Evolutionary conservation across 2,888 invertebrate species (phyloP).

Genomic region (Drosophila cognata): DNA sequence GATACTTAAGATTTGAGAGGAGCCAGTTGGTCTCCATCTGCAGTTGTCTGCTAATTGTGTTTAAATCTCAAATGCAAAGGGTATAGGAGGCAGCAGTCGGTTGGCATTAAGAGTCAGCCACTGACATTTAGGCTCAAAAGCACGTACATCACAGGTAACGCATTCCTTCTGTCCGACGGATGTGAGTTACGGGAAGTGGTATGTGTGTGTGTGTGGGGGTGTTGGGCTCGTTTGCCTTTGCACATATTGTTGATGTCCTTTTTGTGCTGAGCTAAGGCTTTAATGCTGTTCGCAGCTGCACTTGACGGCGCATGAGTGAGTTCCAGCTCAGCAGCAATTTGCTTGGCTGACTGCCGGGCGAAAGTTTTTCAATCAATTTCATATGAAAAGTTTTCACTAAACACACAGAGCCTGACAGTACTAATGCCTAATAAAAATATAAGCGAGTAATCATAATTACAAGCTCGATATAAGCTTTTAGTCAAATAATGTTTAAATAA

Average conservation of each 20-base stretch:
- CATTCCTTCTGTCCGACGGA: constrained; percentile 1
- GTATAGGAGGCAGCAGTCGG: constrained; percentile 1
- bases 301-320: constrained; percentile 52
- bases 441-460: constrained; percentile 35
- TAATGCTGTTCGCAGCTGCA: constrained; percentile 42
- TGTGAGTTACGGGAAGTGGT: neutral
- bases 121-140: constrained; percentile 23
- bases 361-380: constrained; percentile 80
- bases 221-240: constrained; percentile 14
- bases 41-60: constrained; percentile 54
- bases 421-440: constrained; percentile 52
- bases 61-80: constrained; percentile 62
- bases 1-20: neutral
- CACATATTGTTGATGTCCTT: constrained; percentile 26
- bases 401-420: constrained; percentile 31
- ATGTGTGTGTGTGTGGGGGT: neutral
- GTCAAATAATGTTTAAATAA: neutral
- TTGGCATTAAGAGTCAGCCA: neutral
- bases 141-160: constrained; percentile 31
- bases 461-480: neutral
- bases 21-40: constrained; percentile 24
- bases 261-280: constrained; percentile 9
- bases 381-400: constrained; percentile 65
- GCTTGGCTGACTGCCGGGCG: constrained; percentile 10
- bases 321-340: constrained; percentile 16